Evolutionary conservation across 2,888 invertebrate genomes (phyloP), one percentile per base, ranked within the genome.

Genomic region (Stomorhina lunata): DNA sequence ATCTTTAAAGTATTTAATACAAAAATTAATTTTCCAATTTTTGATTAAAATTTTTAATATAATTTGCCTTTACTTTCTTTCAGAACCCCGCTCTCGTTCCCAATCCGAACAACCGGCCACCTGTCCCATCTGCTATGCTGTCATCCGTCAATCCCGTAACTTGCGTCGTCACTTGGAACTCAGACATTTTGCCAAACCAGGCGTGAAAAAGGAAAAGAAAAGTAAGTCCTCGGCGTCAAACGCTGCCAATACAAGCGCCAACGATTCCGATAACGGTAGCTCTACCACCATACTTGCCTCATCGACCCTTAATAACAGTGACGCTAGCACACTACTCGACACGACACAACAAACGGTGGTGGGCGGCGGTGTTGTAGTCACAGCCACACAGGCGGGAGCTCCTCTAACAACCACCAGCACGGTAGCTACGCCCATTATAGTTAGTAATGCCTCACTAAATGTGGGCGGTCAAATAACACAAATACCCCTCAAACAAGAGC

Each of bases 71-170:
- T 29, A 6, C 10, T 9, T 45, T n/a, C n/a, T n/a, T 84, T 0
- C 75, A 91, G 91, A 92, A 84, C 92, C 92, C 29, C 92, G 93
- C 85, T 91, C 92, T 66, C 92, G 93, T 73, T 93, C 93, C 22
- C 93, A 93, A 84, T 93, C 93, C 10, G 93, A 93, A 87, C 93
- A 93, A 89, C 93, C 93, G 37, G 93, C 93, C 22, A 92, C 92
- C 57, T 93, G 93, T 89, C 93, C 93, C 27, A 91, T 93, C 32
- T 93, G 93, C 84, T 93, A 93, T 84, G 93, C 93, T 65, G 92
- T 93, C 61, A 91, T 93, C 37, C 91, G 93, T 80, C 93, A 93
- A 87, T 93, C 93, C 4, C 91, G 93, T 75, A 93, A 93, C 87
- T 88, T 93, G 76, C 91, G 93, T 29, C 92, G 93, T 84, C 93